Evolutionary conservation across 2,888 invertebrate genomes (phyloP), one percentile per base, ranked within the genome.

Genomic region (Megaustenia siamemsis): DNA sequence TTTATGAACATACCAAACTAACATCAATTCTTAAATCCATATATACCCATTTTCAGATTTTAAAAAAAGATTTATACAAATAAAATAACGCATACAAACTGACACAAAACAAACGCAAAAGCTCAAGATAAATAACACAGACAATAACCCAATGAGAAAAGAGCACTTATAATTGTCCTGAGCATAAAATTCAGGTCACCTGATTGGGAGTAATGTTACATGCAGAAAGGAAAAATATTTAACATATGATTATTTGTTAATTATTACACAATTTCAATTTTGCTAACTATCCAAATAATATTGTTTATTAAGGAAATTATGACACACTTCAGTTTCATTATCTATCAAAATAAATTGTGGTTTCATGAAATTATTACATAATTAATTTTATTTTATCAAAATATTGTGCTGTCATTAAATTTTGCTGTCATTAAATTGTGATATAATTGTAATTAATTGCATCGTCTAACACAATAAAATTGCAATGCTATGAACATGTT

Each of bases 91-190:
- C 32, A 63, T 63, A 15, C 15, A 32, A 28, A 4, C 0, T 63
- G 8, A 32, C 12, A 32, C 32, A 63, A 2, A 63, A 63, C 12
- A 63, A 63, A 32, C 12, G 15, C 63, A 63, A 63, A 63, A 63
- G 32, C 63, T 32, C 28, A 28, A 21, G 63, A 63, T 32, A 32
- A 63, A 63, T 32, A 63, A 15, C 2, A 1, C 28, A 12, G 32
- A 28, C 6, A 28, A 63, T 0, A 63, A 32, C 28, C 10, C 15
- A 32, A 1, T 6, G 1, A 32, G 12, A 63, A 28, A 63, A 32
- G 63, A 63, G 63, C 63, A 63, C 63, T 32, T 28, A 63, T 63
- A 60, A 60, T 63, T 63, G 63, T 63, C 63, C 63, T 63, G 63
- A 63, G 63, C 63, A 63, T 21, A 28, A 28, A 63, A 63, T 32